Percentiles rank a stretch among this genome's conserved stretches.
phyloP scores from a whole-genome alignment of 2,797 vertebrate genomes.

The Tachyglossus aculeatus region DNA sequence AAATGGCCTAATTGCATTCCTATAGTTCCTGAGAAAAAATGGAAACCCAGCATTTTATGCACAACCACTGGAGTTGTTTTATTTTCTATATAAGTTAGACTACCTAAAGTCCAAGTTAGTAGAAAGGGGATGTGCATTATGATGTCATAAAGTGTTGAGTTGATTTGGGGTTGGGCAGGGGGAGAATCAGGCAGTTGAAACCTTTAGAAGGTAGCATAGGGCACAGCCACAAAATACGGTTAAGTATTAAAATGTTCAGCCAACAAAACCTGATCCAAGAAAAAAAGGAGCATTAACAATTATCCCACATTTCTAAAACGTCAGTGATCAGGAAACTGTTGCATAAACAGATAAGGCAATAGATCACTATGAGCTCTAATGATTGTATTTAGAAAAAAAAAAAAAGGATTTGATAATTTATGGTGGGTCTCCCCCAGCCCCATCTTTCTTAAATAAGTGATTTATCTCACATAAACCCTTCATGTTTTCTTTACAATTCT shows the following conservation, averaged over 20 bases:
- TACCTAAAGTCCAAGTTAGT: conserved; percentile 2
- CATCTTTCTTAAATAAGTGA: conserved; percentile 28
- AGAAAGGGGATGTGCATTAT: conserved; percentile 4
- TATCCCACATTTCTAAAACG: conserved; percentile 8
- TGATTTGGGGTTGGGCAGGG: too few relatives aligned
- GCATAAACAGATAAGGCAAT: conserved; percentile 38
- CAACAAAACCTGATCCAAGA: conserved; percentile 19
- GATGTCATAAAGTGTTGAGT: conserved; percentile 5
- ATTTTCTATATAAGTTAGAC: conserved; percentile 29
- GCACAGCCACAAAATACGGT: too few relatives aligned
- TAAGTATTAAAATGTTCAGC: conserved; percentile 38
- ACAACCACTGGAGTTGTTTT: conserved; percentile 1
- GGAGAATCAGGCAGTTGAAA: too few relatives aligned
- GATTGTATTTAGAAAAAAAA: conserved; percentile 57
- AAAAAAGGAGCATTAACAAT: background rate
- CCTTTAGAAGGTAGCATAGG: too few relatives aligned
- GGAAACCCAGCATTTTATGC: background rate
- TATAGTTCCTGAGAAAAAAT: background rate
- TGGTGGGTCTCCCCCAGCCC: background rate
- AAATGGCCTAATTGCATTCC: conserved; percentile 17
- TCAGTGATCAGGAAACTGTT: conserved; percentile 25
- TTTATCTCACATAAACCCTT: conserved; percentile 47
- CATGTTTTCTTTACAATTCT: conserved; percentile 62
- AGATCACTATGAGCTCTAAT: conserved; percentile 50
- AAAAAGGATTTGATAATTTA: conserved; percentile 39